Conservation (phyloP, 2,888 invertebrate species). For the Ametastegia equiseti region DNA sequence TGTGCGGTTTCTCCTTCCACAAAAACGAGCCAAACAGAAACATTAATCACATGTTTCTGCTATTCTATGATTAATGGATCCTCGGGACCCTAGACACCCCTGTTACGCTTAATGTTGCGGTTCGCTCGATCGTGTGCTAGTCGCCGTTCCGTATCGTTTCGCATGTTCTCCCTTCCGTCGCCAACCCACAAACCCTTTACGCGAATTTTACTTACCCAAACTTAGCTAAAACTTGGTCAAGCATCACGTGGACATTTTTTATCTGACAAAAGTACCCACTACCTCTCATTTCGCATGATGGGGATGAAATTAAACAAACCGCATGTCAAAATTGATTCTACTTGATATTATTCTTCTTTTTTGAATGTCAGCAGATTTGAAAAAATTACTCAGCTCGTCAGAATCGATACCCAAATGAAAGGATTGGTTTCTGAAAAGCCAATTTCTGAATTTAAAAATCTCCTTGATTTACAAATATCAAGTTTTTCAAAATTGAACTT, state of each 20-base stretch:
- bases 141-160: slow-evolving; percentile 28
- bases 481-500: too few relatives aligned
- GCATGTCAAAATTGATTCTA: too few relatives aligned
- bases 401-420: too few relatives aligned
- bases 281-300: background rate
- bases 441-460: too few relatives aligned
- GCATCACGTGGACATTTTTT: background rate
- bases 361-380: too few relatives aligned
- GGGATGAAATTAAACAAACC: background rate
- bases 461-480: background rate
- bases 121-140: slow-evolving; percentile 13
- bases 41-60: slow-evolving; percentile 67
- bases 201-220: slow-evolving; percentile 9
- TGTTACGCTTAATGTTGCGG: slow-evolving; percentile 41
- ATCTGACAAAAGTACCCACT: background rate
- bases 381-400: too few relatives aligned
- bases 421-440: too few relatives aligned
- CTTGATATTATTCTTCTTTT: too few relatives aligned
- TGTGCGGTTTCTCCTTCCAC: background rate
- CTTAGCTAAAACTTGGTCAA: background rate
- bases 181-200: background rate
- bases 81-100: slow-evolving; percentile 49
- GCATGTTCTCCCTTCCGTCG: background rate
- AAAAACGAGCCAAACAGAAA: slow-evolving; percentile 54
- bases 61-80: slow-evolving; percentile 66